Evolutionary conservation across 2,797 vertebrate genomes (phyloP).

Genomic region (Poeciliopsis turneri): DNA sequence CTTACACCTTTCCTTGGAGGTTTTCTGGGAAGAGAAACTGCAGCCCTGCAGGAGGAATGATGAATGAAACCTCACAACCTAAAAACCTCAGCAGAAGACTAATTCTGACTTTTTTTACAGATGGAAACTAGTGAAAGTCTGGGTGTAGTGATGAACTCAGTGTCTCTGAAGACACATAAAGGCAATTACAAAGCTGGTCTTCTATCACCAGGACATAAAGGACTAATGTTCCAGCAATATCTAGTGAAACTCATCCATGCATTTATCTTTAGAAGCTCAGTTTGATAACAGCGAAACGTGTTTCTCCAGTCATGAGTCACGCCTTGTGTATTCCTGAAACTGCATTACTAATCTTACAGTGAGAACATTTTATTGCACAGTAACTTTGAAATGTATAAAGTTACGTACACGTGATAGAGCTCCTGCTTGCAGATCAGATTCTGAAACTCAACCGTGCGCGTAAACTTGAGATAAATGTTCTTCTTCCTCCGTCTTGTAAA

Average conservation of each 20-base stretch:
- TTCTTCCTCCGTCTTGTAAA: neutral
- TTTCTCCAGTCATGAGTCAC: constrained; percentile 32
- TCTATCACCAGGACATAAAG: no score
- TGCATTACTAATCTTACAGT: constrained; percentile 18
- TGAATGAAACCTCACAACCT: neutral
- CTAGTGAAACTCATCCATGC: no score
- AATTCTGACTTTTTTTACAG: neutral
- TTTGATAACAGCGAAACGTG: neutral
- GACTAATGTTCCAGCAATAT: no score
- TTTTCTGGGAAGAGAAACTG: no score
- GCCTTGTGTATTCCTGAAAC: constrained; percentile 31
- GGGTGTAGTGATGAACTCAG: no score
- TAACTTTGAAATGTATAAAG: constrained; percentile 22
- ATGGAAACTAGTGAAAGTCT: no score
- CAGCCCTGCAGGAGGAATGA: neutral
- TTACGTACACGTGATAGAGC: constrained; percentile 13
- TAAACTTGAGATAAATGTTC: constrained; percentile 2
- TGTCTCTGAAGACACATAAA: no score
- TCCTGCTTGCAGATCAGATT: constrained; percentile 1
- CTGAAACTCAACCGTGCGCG: constrained; percentile 13
- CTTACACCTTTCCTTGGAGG: no score
- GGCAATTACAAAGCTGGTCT: no score
- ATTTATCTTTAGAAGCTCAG: neutral
- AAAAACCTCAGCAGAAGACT: neutral
- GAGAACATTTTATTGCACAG: constrained; percentile 42